Conservation (phyloP, 2,113 vertebrate genomes). For the Ochotona curzoniae region DNA sequence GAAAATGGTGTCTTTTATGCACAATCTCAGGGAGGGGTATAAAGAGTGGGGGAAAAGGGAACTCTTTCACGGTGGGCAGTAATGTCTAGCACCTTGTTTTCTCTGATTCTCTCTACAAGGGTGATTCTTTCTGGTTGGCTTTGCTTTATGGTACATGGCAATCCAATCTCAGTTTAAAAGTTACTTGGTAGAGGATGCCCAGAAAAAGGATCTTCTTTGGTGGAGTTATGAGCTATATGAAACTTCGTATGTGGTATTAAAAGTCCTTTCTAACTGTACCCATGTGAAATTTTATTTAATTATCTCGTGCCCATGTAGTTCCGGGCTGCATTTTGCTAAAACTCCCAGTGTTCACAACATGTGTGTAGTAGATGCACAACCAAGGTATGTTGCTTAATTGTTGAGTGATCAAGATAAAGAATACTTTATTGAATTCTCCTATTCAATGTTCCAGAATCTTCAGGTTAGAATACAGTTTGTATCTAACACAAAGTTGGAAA, state of each 20-base stretch:
- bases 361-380: neutral
- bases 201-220: neutral
- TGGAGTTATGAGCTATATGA: neutral
- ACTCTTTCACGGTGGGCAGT: no score
- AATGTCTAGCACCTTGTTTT: neutral
- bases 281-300: slow-evolving; percentile 43
- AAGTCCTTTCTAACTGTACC: neutral
- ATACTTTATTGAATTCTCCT: neutral
- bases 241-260: neutral
- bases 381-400: neutral
- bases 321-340: neutral
- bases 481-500: neutral
- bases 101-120: neutral
- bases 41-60: no score
- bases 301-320: neutral
- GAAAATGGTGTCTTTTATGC: no score
- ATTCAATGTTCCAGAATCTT: neutral
- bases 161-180: neutral
- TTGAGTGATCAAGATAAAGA: neutral
- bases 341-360: neutral
- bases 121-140: neutral
- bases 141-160: neutral
- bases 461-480: neutral
- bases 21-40: no score
- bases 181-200: neutral